These are phyloP conservation scores for Dissostichus mawsoni DNA, from an alignment of 2,113 vertebrate genomes.

Conservation along the genomic window DNA sequence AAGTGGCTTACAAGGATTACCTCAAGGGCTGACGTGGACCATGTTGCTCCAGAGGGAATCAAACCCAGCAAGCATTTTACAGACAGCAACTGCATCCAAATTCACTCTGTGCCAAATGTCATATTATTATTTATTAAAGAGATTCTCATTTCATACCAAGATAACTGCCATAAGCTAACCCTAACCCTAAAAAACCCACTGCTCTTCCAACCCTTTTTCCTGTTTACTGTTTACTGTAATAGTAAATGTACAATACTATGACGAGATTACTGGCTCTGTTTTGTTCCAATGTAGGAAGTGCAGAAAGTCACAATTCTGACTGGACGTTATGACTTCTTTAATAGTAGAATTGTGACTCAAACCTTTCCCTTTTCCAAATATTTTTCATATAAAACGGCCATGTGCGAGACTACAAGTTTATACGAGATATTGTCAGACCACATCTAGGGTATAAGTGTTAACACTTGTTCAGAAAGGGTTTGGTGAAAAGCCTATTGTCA, in stretches of 20 bases:
- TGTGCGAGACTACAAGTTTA: neutral
- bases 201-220: neutral
- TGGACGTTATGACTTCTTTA: neutral
- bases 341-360: neutral
- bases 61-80: slow-evolving; percentile 18
- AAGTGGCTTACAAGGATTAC: slow-evolving; percentile 37
- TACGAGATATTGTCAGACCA: neutral
- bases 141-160: neutral
- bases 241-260: neutral
- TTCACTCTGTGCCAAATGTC: slow-evolving; percentile 7
- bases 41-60: slow-evolving; percentile 15
- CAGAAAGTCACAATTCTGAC: neutral
- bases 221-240: neutral
- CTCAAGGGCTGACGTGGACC: slow-evolving; percentile 33
- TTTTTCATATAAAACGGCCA: too few species aligned
- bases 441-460: neutral
- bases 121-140: neutral
- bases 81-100: neutral
- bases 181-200: too few species aligned
- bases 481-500: neutral
- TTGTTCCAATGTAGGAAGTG: neutral
- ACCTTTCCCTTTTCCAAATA: neutral
- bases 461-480: neutral
- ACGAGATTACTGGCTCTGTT: neutral
- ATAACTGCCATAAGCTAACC: neutral